Percentiles rank a stretch among this genome's conserved stretches.
phyloP scores from a whole-genome alignment of 2,113 vertebrate genomes.

The Agapornis roseicollis region DNA sequence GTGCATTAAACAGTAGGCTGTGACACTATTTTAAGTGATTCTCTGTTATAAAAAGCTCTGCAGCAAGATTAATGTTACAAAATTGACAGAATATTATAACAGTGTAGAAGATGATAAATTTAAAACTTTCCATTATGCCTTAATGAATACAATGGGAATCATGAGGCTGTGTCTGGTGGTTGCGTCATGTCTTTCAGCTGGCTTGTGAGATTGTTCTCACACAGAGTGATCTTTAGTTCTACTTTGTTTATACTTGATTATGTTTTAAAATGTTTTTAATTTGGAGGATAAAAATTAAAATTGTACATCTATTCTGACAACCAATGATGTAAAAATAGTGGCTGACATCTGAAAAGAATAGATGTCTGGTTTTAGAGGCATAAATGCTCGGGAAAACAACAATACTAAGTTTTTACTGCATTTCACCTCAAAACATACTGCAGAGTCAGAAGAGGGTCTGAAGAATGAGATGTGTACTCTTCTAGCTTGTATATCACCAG shows the following conservation, averaged over 20 bases:
- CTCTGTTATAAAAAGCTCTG: conserved; percentile 67
- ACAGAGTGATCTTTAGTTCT: not conserved
- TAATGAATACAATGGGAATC: conserved; percentile 30
- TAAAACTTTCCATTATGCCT: conserved; percentile 39
- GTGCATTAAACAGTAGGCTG: conserved; percentile 49
- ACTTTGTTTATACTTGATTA: not conserved
- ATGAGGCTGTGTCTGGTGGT: conserved; percentile 19
- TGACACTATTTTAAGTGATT: conserved; percentile 63
- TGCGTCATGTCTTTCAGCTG: conserved; percentile 21
- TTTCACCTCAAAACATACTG: not conserved
- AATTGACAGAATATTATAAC: conserved; percentile 71
- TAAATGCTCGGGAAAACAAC: not conserved
- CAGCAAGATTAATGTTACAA: conserved; percentile 61
- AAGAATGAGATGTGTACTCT: not conserved
- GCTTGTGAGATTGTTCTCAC: not conserved
- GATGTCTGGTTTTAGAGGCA: not conserved
- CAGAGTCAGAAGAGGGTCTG: not conserved
- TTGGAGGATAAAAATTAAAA: not conserved
- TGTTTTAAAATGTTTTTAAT: conserved; percentile 12
- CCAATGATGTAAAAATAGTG: not conserved
- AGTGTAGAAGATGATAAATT: conserved; percentile 55
- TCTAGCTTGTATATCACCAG: not conserved
- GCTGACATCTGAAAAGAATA: not conserved
- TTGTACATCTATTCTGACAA: not conserved
- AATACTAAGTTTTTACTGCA: not conserved